These are phyloP conservation scores for Luidia sarsii DNA, from an alignment of 53 echinoderm and acorn worm species.

Conservation along the genomic window DNA sequence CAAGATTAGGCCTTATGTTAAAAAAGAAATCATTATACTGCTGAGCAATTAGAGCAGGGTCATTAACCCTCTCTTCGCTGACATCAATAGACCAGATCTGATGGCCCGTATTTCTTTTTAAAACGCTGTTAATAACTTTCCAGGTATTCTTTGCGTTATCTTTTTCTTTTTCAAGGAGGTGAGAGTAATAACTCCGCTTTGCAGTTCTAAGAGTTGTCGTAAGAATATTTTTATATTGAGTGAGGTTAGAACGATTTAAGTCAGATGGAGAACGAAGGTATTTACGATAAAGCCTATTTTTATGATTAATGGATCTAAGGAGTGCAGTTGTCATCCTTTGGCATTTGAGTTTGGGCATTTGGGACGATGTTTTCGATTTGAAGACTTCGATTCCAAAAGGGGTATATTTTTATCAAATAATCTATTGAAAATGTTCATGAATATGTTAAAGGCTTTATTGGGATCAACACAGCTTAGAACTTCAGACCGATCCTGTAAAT, in stretches of 20 bases:
- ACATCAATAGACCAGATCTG: neutral
- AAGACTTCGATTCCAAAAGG: neutral
- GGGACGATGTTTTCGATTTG: no score
- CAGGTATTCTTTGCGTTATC: no score
- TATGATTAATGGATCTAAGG: neutral
- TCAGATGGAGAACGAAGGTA: no score
- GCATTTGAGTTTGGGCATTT: neutral
- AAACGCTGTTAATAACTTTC: no score
- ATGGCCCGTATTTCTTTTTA: neutral
- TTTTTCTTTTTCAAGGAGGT: neutral
- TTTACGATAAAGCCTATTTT: no score
- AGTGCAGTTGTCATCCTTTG: neutral
- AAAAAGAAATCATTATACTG: neutral
- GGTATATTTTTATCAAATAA: neutral
- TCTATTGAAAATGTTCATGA: neutral
- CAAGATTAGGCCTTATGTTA: no score
- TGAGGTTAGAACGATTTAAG: no score
- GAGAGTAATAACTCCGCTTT: no score
- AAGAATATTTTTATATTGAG: no score
- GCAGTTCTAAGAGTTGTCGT: neutral
- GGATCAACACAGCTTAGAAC: neutral
- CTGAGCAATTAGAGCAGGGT: neutral
- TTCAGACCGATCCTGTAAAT: neutral
- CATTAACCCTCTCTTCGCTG: neutral
- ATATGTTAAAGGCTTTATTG: neutral